phyloP scores from a whole-genome alignment of 2,888 invertebrate genomes.

The Chloroclystis v-ata region DNA sequence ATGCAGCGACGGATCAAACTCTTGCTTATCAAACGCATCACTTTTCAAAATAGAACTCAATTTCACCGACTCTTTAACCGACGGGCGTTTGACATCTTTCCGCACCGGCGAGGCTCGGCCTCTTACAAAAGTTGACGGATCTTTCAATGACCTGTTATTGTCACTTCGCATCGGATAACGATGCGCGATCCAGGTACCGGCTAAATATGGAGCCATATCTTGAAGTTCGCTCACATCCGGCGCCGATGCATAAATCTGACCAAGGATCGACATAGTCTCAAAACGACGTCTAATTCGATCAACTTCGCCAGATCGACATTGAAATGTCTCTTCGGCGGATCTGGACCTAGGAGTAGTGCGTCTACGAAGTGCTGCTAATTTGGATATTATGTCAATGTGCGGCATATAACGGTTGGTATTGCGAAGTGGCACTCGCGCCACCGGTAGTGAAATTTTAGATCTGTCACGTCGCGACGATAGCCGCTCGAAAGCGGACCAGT shows the following conservation, averaged over 20 bases:
- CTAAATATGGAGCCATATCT: constrained; percentile 87
- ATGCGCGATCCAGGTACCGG: constrained; percentile 89
- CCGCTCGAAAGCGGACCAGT: constrained; percentile 69
- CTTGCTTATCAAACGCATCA: constrained; percentile 80
- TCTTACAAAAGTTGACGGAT: constrained; percentile 47
- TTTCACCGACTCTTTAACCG: constrained; percentile 62
- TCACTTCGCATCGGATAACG: constrained; percentile 84
- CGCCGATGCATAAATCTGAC: constrained; percentile 88
- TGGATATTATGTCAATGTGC: constrained; percentile 93
- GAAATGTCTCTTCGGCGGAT: constrained; percentile 67
- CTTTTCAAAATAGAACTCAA: constrained; percentile 69
- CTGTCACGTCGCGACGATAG: constrained; percentile 45
- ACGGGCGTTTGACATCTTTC: constrained; percentile 60
- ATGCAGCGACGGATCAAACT: constrained; percentile 86
- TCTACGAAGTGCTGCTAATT: constrained; percentile 83
- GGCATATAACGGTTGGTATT: constrained; percentile 89
- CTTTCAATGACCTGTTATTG: constrained; percentile 81
- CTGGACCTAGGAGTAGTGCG: constrained; percentile 69
- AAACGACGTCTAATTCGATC: constrained; percentile 85
- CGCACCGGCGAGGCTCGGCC: constrained; percentile 59
- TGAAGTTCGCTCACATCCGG: constrained; percentile 87
- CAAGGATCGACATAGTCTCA: constrained; percentile 83
- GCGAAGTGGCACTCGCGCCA: constrained; percentile 80
- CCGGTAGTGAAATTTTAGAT: constrained; percentile 77
- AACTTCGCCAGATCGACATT: constrained; percentile 82